Evolutionary conservation across 2,113 vertebrate species (phyloP).

Genomic region (Oncorhynchus tshawytscha): DNA sequence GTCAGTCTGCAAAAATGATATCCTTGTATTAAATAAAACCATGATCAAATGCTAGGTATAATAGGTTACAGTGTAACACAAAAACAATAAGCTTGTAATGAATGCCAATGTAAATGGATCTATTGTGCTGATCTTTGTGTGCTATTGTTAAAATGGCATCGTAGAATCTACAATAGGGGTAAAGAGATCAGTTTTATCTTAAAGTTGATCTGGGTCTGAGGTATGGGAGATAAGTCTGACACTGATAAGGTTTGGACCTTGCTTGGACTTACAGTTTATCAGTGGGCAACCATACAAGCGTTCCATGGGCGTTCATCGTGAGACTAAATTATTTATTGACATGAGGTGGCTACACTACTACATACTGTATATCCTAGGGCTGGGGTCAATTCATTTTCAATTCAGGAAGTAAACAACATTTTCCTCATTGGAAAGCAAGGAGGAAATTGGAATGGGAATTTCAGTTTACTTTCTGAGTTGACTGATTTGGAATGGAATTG

Average conservation of each 20-base stretch:
- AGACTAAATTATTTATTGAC: conserved; percentile 59
- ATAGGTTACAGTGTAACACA: background rate
- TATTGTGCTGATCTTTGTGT: background rate
- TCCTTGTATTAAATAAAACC: background rate
- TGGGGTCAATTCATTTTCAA: too few relatives aligned
- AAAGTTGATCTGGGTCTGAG: conserved; percentile 32
- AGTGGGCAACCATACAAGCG: conserved; percentile 50
- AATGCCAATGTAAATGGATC: background rate
- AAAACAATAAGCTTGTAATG: background rate
- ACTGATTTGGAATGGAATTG: too few relatives aligned
- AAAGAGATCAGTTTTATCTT: conserved; percentile 41
- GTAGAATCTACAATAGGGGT: background rate
- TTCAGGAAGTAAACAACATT: background rate
- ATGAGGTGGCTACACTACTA: background rate
- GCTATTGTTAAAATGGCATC: background rate
- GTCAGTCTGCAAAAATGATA: conserved; percentile 23
- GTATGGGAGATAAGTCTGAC: conserved; percentile 50
- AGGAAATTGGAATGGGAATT: too few relatives aligned
- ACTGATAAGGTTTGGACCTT: conserved; percentile 72
- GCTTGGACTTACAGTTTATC: conserved; percentile 65
- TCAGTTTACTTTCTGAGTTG: too few relatives aligned
- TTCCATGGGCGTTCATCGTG: conserved; percentile 60
- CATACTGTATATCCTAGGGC: too few relatives aligned
- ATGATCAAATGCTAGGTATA: conserved; percentile 15
- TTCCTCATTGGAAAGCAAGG: too few relatives aligned